Evolutionary conservation across 1,140 invertebrate genomes (phyloP).

Genomic region (Drosophila takahashii): DNA sequence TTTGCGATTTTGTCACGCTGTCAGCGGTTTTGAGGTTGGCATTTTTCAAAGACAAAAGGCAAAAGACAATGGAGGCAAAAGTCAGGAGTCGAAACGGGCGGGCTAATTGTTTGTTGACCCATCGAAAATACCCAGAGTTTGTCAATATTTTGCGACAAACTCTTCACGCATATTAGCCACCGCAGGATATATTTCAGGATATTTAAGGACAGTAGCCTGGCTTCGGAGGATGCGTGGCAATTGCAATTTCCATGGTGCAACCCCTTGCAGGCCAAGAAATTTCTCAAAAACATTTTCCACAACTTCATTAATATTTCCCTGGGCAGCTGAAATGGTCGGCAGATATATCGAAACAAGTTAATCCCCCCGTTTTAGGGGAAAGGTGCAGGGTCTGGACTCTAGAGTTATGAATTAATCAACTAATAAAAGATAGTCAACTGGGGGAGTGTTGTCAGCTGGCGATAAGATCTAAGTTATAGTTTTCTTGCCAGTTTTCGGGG

Average conservation of each 20-base stretch:
- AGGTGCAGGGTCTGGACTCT: slow-evolving; percentile 50
- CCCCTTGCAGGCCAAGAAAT: slow-evolving; percentile 23
- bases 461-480: slow-evolving; percentile 66
- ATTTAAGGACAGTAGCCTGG: slow-evolving; percentile 43
- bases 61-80: slow-evolving; percentile 15
- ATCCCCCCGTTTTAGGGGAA: slow-evolving; percentile 44
- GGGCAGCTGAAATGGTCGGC: slow-evolving; percentile 53
- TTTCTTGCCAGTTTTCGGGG: slow-evolving; percentile 13
- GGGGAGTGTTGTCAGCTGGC: slow-evolving; percentile 25
- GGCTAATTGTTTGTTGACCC: slow-evolving; percentile 64
- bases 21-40: slow-evolving; percentile 74
- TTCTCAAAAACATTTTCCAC: slow-evolving; percentile 26
- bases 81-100: slow-evolving; percentile 32
- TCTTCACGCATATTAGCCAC: slow-evolving; percentile 69
- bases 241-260: slow-evolving; percentile 76
- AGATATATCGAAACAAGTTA: slow-evolving; percentile 71
- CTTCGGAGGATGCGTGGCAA: slow-evolving; percentile 56
- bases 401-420: slow-evolving; percentile 78
- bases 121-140: slow-evolving; percentile 59
- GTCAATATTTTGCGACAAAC: slow-evolving; percentile 82
- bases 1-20: slow-evolving; percentile 84
- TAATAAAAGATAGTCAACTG: slow-evolving; percentile 53
- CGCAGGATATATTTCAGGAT: slow-evolving; percentile 1
- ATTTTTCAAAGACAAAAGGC: slow-evolving; percentile 16
- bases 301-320: slow-evolving; percentile 69